Evolutionary conservation across 2,797 vertebrate species (phyloP).

Genomic region (Sciaenops ocellatus): DNA sequence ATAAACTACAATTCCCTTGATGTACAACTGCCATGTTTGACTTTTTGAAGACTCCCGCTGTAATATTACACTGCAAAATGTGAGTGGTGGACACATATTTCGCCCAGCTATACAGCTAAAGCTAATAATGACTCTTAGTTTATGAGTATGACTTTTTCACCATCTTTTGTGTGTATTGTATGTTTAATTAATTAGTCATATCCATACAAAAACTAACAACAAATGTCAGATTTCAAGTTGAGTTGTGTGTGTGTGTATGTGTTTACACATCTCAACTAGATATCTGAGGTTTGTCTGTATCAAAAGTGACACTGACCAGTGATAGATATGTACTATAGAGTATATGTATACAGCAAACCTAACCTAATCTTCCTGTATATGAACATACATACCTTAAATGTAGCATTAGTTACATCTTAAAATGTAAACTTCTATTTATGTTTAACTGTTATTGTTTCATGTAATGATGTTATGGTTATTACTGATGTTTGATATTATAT

Average conservation of each 20-base stretch:
- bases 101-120: not conserved
- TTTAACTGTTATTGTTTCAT: not conserved
- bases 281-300: not conserved
- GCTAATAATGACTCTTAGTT: not conserved
- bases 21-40: conserved; percentile 28
- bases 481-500: conserved; percentile 8
- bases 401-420: not conserved
- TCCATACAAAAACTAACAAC: too few species aligned
- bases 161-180: not conserved
- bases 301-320: not conserved
- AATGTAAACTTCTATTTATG: not conserved
- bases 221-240: too few species aligned
- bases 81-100: not conserved
- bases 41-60: not conserved
- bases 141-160: not conserved
- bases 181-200: not conserved
- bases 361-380: not conserved
- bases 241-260: too few species aligned
- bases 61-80: not conserved
- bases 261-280: not conserved
- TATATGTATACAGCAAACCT: not conserved
- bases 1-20: conserved; percentile 42
- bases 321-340: not conserved
- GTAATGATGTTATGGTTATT: conserved; percentile 3
- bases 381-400: not conserved